phyloP scores from a whole-genome alignment of 2,113 vertebrate species.

The Himantopus leucocephalus region DNA sequence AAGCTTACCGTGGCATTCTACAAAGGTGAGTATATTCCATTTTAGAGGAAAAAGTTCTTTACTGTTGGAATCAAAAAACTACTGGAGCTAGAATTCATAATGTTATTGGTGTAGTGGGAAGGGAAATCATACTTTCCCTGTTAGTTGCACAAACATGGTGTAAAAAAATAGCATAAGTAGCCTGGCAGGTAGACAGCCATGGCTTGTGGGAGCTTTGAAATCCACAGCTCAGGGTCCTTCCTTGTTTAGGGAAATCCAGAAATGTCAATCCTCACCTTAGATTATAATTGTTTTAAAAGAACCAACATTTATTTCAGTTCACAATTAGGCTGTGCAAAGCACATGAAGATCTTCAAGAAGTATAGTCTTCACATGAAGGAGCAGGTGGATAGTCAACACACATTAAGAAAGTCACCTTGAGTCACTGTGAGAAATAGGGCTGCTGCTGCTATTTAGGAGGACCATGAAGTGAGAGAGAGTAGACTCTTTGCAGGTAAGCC shows the following conservation, averaged over 20 bases:
- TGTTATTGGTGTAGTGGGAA: background rate
- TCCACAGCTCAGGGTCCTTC: background rate
- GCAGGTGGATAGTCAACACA: background rate
- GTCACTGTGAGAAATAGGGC: background rate
- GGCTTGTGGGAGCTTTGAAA: background rate
- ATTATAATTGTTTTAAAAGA: background rate
- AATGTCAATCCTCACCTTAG: background rate
- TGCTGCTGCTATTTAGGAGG: background rate
- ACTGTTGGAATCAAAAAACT: background rate
- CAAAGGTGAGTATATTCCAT: background rate
- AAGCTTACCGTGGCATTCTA: background rate
- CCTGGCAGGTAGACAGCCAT: background rate
- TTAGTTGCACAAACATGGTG: background rate
- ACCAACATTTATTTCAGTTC: background rate
- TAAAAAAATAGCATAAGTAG: background rate
- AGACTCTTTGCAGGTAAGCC: background rate
- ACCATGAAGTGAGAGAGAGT: background rate
- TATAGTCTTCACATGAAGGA: background rate
- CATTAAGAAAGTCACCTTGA: background rate
- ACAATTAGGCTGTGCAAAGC: background rate
- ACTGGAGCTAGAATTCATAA: background rate
- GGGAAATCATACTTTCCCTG: background rate
- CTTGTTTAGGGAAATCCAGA: background rate
- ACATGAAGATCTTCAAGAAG: background rate
- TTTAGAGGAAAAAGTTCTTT: background rate